A percentile compares a stretch with the other conserved stretches of the same genome.
phyloP scores from a whole-genome alignment of 2,113 vertebrate species.

The Nestor notabilis region DNA sequence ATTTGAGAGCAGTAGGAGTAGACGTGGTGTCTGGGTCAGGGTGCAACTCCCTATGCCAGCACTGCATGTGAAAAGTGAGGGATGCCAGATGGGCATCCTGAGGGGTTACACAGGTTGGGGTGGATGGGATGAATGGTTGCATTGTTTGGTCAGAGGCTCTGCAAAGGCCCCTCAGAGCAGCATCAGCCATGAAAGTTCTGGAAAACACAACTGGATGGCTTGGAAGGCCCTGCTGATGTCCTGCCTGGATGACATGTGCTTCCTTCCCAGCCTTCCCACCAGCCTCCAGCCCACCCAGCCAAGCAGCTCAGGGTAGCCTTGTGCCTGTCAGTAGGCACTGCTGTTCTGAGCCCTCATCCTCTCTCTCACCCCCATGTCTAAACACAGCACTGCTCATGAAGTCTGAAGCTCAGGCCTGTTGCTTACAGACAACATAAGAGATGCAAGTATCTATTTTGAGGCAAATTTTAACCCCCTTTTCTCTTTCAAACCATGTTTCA shows the following conservation, averaged over 20 bases:
- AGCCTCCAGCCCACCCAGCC: neutral
- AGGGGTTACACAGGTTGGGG: neutral
- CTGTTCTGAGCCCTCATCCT: neutral
- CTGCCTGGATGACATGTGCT: neutral
- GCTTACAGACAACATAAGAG: neutral
- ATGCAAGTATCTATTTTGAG: neutral
- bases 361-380: neutral
- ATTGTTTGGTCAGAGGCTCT: neutral
- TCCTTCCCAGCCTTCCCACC: neutral
- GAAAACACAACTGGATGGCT: neutral
- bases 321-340: neutral
- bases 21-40: fast-evolving
- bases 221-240: neutral
- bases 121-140: neutral
- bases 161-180: neutral
- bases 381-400: neutral
- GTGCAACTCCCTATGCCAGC: neutral
- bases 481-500: neutral
- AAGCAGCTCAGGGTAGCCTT: neutral
- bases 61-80: neutral
- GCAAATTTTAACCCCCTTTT: neutral
- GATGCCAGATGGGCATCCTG: fast-evolving
- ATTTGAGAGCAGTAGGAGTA: neutral
- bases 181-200: neutral
- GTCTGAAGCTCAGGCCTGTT: neutral